These are phyloP conservation scores for Notospermus geniculatus DNA, from an alignment of 1,140 invertebrate genomes.

Conservation along the genomic window DNA sequence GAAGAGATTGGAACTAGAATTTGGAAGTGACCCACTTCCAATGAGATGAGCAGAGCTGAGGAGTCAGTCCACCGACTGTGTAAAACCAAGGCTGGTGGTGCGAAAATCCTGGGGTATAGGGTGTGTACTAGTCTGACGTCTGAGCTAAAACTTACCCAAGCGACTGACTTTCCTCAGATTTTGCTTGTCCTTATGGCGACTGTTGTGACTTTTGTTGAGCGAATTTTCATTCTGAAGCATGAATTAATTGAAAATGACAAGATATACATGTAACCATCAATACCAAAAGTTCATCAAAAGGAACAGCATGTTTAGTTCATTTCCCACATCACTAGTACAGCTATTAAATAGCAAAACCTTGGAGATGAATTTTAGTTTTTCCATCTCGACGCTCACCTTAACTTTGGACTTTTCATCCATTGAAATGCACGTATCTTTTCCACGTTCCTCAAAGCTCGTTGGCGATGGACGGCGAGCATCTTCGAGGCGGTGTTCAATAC, in stretches of 20 bases:
- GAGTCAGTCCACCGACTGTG: too few relatives aligned
- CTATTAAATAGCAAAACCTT: too few relatives aligned
- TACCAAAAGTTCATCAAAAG: too few relatives aligned
- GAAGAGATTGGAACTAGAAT: background rate
- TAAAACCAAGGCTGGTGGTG: too few relatives aligned
- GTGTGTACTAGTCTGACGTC: background rate
- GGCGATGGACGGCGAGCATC: conserved; percentile 6
- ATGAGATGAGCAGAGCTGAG: too few relatives aligned
- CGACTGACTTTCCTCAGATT: conserved; percentile 7
- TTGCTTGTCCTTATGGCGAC: conserved; percentile 2
- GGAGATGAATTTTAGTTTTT: background rate
- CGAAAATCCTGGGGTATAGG: too few relatives aligned
- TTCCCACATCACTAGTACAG: too few relatives aligned
- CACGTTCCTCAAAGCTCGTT: background rate
- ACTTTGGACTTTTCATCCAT: conserved; percentile 9
- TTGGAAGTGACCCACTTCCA: background rate
- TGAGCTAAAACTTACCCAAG: conserved; percentile 1
- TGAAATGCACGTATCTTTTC: background rate
- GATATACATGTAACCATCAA: background rate
- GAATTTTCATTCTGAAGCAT: background rate
- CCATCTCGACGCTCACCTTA: background rate
- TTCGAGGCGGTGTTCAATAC: conserved; percentile 5
- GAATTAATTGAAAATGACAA: background rate
- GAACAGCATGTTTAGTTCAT: too few relatives aligned
- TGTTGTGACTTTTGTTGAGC: conserved; percentile 1